These are phyloP conservation scores for Rhinogobius similis DNA, from an alignment of 2,113 vertebrate genomes.

Conservation along the genomic window DNA sequence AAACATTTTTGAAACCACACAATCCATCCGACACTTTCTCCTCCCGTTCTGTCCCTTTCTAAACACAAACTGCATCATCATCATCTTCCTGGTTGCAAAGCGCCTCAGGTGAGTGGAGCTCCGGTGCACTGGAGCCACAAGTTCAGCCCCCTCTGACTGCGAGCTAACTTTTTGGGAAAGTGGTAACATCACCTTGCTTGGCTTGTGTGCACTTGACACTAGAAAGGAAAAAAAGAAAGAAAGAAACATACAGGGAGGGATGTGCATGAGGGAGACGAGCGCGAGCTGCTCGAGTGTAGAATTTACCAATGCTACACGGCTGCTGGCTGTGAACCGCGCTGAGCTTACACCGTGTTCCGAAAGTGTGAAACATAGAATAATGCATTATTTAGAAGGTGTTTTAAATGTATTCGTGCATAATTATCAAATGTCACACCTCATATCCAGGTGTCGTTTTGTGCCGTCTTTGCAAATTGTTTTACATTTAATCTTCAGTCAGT, in stretches of 20 bases:
- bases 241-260: conserved; percentile 15
- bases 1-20: conserved; percentile 27
- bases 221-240: conserved; percentile 35
- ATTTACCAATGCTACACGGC: conserved; percentile 20
- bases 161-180: conserved; percentile 40
- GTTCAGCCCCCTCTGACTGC: conserved; percentile 39
- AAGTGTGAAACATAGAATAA: background rate
- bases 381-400: background rate
- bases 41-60: conserved; percentile 10
- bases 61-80: conserved; percentile 52
- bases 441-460: background rate
- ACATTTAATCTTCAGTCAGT: background rate
- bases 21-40: conserved; percentile 14
- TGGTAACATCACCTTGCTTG: conserved; percentile 40
- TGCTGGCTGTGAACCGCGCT: background rate
- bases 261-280: conserved; percentile 22
- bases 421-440: background rate
- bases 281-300: conserved; percentile 11
- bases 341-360: background rate
- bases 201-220: conserved; percentile 45
- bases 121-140: conserved; percentile 30
- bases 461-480: background rate
- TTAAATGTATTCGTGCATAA: background rate
- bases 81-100: conserved; percentile 43
- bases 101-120: conserved; percentile 54